phyloP scores from a whole-genome alignment of 2,113 vertebrate genomes.

The Stegostoma tigrinum region DNA sequence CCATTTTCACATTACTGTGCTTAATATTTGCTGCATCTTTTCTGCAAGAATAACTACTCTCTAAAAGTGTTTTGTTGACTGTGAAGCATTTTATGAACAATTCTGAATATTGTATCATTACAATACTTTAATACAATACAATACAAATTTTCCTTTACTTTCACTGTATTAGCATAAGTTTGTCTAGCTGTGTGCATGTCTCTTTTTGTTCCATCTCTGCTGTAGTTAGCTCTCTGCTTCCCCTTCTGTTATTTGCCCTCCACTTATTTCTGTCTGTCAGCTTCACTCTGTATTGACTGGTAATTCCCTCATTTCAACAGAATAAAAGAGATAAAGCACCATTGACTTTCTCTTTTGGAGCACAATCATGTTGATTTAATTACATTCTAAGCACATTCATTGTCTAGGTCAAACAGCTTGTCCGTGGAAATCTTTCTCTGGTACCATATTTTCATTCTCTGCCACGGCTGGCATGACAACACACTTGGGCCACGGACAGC shows the following conservation, averaged over 20 bases:
- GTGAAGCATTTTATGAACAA: not conserved
- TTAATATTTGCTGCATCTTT: not conserved
- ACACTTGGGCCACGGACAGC: not conserved
- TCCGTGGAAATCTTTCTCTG: not conserved
- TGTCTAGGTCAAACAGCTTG: not conserved
- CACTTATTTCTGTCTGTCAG: not conserved
- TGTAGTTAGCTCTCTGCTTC: not conserved
- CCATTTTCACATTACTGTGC: not conserved
- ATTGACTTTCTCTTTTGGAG: not conserved
- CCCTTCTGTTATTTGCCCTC: not conserved
- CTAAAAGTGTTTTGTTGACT: not conserved
- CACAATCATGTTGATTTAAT: not conserved
- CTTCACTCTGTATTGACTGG: not conserved
- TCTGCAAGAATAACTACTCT: too few species aligned
- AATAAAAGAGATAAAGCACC: too few species aligned
- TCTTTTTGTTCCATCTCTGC: not conserved
- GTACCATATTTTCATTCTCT: not conserved
- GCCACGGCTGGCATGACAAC: conserved; percentile 16
- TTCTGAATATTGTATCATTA: not conserved
- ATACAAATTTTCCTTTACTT: not conserved
- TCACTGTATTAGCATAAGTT: not conserved
- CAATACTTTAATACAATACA: too few species aligned
- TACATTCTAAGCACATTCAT: conserved; percentile 11
- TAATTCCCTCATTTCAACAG: not conserved
- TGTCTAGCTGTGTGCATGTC: not conserved